A percentile compares a stretch with the other conserved stretches of the same genome.
These are phyloP conservation scores for Cosmia trapezina DNA, from an alignment of 2,888 invertebrate genomes.

Conservation along the genomic window DNA sequence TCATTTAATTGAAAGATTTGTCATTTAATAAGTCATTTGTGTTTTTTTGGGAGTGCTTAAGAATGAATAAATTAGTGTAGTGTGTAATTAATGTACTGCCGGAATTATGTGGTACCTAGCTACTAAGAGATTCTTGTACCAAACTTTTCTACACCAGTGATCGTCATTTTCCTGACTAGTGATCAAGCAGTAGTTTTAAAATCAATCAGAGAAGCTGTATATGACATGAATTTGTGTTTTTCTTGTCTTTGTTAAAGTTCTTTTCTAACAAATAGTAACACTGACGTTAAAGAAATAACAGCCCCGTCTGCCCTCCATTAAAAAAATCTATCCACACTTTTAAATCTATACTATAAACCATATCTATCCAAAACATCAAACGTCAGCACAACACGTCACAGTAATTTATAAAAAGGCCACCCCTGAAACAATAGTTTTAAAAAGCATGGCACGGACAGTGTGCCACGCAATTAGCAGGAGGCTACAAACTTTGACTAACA, in stretches of 20 bases:
- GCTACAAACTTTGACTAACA: conserved; percentile 48
- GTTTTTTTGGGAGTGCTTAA: neutral
- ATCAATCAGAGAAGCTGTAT: neutral
- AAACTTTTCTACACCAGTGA: neutral
- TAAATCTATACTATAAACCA: neutral
- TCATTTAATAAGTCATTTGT: neutral
- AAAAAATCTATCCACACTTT: neutral
- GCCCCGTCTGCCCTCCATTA: no score
- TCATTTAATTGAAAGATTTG: neutral
- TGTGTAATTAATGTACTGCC: no score
- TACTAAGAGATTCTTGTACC: neutral
- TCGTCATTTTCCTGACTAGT: neutral
- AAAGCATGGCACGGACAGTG: conserved; percentile 34
- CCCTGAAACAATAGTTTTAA: conserved; percentile 17
- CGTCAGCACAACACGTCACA: neutral
- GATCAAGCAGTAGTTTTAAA: neutral
- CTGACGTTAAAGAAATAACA: neutral
- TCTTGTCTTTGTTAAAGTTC: neutral
- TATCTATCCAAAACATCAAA: conserved; percentile 9
- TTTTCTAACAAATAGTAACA: neutral
- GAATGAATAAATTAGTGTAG: neutral
- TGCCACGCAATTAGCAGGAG: conserved; percentile 54
- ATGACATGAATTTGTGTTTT: neutral
- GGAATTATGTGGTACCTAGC: neutral
- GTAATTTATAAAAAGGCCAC: conserved; percentile 15